These are phyloP conservation scores for Raphicerus campestris DNA, from an alignment of 2,113 vertebrate species.

Conservation along the genomic window DNA sequence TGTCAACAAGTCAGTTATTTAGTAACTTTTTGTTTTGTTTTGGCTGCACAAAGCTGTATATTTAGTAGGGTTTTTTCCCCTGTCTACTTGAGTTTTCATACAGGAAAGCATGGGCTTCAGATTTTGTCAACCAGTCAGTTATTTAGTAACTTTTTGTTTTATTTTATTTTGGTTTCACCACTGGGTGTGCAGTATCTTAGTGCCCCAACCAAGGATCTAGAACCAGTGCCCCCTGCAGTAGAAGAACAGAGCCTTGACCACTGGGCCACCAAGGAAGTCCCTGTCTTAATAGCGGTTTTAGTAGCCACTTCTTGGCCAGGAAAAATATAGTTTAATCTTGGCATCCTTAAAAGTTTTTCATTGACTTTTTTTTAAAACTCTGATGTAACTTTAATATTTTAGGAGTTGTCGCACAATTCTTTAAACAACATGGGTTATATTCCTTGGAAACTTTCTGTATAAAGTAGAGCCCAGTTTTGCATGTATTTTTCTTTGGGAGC, in stretches of 20 bases:
- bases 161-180: neutral
- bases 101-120: neutral
- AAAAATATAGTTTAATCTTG: neutral
- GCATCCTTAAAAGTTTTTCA: neutral
- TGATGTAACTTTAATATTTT: conserved; percentile 4
- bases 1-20: neutral
- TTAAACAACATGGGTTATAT: conserved; percentile 7
- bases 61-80: neutral
- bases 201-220: neutral
- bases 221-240: neutral
- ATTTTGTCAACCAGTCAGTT: neutral
- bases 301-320: neutral
- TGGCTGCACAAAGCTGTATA: neutral
- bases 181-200: neutral
- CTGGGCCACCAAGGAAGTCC: neutral
- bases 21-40: conserved; percentile 9
- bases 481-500: conserved; percentile 15
- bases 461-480: neutral
- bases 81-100: neutral
- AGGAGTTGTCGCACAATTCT: neutral
- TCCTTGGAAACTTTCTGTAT: neutral
- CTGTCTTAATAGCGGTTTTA: neutral
- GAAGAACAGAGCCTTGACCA: neutral
- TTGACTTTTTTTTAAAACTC: neutral
- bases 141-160: neutral